Base-by-base conservation (phyloP, 2,888 invertebrate genomes). In the Cheiracanthium punctorium region DNA sequence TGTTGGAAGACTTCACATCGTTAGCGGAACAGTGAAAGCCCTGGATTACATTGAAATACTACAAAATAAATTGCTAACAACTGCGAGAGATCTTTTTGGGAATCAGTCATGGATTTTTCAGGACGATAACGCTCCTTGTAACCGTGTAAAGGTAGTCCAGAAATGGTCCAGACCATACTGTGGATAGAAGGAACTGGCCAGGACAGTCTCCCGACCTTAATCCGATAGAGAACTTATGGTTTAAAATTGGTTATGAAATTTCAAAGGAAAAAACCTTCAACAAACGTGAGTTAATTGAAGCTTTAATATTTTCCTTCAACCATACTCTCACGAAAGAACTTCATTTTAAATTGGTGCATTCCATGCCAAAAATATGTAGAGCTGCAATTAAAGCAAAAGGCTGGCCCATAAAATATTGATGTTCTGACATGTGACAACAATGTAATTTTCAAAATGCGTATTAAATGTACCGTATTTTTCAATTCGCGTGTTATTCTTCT, bases 141-240 rank as follows among this genome's bases (percentile, higher is more conserved):
- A 48, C 48, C 8, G 48, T 48, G 48, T 1, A 48, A 48, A 48
- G 41, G 41, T 41, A 41, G 41, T 41, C 41, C 48, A 48, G 8
- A 48, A 48, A 48, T 48, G 48, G 7, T 48, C 14, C 41, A 41
- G 41, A 41, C 48, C 48, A 48, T 48, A 48, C 7, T 48, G 48
- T 48, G 48, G 20, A 48, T 48, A 48, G 48, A 48, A 48, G 14
- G 48, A 48, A 48, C 48, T 48, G 48, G 48, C 48, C 48, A 48
- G 48, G 48, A 48, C 48, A 48, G 48, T 48, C 48, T 48, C n/a
- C n/a, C 48, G 48, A 48, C 48, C 48, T 48, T 48, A 48, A 48
- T 48, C 48, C 2, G 8, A 48, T 48, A 7, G 48, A 48, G 48
- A 48, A 48, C 48, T 48, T 48, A 48, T 48, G 48, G 48, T 48